Evolutionary conservation across 2,888 invertebrate genomes (phyloP).

Genomic region (Serrognathus titanus): DNA sequence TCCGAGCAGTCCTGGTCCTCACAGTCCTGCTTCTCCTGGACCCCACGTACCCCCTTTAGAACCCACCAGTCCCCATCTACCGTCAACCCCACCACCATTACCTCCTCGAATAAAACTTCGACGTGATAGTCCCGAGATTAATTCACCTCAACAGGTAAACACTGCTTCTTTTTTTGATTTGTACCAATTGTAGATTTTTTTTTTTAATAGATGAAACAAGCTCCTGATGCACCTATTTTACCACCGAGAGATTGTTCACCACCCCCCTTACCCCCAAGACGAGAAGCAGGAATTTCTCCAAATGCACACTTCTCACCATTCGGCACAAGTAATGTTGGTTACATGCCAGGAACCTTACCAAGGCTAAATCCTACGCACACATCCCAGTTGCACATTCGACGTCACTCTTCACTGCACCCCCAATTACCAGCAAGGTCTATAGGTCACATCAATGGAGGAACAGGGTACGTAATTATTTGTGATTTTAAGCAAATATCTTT

Average conservation of each 20-base stretch:
- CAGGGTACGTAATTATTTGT: conserved; percentile 33
- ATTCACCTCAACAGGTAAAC: conserved; percentile 56
- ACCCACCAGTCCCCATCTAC: conserved; percentile 43
- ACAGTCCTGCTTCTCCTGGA: conserved; percentile 44
- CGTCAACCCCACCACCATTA: conserved; percentile 56
- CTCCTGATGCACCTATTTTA: conserved; percentile 65
- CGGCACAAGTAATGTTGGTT: conserved; percentile 12
- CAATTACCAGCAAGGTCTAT: conserved; percentile 30
- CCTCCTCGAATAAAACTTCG: conserved; percentile 56
- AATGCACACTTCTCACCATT: conserved; percentile 28
- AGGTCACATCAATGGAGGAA: conserved; percentile 39
- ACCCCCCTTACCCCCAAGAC: conserved; percentile 45
- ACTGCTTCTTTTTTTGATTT: not conserved
- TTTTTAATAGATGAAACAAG: conserved; percentile 53
- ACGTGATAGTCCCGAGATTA: conserved; percentile 54
- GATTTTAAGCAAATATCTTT: not conserved
- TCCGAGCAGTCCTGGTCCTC: conserved; percentile 44
- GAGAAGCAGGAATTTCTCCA: conserved; percentile 42
- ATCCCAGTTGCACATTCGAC: conserved; percentile 55
- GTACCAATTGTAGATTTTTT: not conserved
- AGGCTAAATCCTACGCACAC: conserved; percentile 53
- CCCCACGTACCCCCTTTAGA: conserved; percentile 36
- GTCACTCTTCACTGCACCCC: conserved; percentile 52
- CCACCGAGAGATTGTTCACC: conserved; percentile 62
- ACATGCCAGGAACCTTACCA: conserved; percentile 43